Conservation (phyloP, 2,113 vertebrate species). For the Saguinus midas region DNA sequence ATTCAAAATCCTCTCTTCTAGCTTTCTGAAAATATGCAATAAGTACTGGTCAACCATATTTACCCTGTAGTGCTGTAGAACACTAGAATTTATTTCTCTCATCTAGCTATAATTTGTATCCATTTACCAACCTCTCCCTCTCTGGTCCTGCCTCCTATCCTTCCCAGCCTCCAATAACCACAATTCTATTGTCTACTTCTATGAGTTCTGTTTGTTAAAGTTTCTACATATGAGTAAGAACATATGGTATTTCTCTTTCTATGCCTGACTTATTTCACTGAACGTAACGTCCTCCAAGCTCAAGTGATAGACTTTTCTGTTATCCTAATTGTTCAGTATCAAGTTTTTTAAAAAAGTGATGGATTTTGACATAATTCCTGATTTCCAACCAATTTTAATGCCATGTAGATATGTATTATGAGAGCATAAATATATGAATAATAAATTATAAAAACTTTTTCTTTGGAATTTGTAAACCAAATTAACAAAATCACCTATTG, state of each 20-base stretch:
- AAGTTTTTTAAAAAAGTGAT: not conserved
- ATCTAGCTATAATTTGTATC: not conserved
- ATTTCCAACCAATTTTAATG: slow-evolving; percentile 25
- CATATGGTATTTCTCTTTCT: not conserved
- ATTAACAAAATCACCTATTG: not conserved
- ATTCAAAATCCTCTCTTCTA: not conserved
- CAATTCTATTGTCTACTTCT: not conserved
- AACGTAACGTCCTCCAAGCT: not conserved
- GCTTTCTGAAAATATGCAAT: not conserved
- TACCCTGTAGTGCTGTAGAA: not conserved
- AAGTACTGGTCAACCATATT: not conserved
- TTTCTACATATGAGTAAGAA: not conserved
- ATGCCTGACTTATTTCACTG: not conserved
- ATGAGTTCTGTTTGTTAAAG: not conserved
- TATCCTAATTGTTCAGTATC: not conserved
- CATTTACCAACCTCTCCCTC: not conserved
- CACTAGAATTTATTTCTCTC: not conserved
- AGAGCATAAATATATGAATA: not conserved
- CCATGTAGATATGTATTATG: not conserved
- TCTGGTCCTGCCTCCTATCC: not conserved
- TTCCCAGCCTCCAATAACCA: not conserved
- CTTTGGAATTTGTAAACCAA: not conserved
- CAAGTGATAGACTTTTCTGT: not conserved
- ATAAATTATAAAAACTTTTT: slow-evolving; percentile 2
- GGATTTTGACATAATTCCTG: slow-evolving; percentile 11